Conservation (phyloP, 2,113 vertebrate genomes). For the Brienomyrus longianalis region DNA sequence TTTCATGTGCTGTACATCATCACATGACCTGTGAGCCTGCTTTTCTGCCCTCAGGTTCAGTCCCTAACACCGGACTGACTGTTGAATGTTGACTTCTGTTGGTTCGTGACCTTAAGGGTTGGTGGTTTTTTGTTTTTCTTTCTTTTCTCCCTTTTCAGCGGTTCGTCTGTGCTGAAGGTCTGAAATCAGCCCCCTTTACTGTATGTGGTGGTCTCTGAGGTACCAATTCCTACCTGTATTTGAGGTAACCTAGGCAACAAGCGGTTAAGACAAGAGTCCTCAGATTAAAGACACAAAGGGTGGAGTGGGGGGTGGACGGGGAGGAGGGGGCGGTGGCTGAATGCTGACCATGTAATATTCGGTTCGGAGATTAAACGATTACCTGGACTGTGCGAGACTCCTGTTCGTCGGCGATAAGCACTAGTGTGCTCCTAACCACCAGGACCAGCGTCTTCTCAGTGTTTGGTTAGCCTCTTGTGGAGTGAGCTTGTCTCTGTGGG, state of each 20-base stretch:
- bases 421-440: not conserved
- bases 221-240: slow-evolving; percentile 50
- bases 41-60: not conserved
- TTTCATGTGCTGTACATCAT: not conserved
- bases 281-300: not conserved
- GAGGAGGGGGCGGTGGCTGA: not conserved
- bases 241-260: slow-evolving; percentile 46
- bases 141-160: not conserved
- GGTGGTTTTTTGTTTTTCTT: not conserved
- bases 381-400: not conserved
- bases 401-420: not conserved
- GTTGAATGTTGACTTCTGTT: not conserved
- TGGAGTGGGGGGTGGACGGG: not conserved
- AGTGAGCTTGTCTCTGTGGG: not conserved
- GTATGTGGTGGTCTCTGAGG: no score
- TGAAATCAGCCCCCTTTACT: not conserved
- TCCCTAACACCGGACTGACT: not conserved
- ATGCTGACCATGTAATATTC: not conserved
- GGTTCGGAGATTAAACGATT: not conserved
- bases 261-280: slow-evolving; percentile 24
- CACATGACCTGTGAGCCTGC: not conserved
- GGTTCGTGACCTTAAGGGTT: not conserved
- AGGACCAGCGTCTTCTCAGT: not conserved
- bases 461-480: not conserved
- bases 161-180: not conserved